Evolutionary conservation across 2,888 invertebrate genomes (phyloP).

Genomic region (Heliconius cydno): DNA sequence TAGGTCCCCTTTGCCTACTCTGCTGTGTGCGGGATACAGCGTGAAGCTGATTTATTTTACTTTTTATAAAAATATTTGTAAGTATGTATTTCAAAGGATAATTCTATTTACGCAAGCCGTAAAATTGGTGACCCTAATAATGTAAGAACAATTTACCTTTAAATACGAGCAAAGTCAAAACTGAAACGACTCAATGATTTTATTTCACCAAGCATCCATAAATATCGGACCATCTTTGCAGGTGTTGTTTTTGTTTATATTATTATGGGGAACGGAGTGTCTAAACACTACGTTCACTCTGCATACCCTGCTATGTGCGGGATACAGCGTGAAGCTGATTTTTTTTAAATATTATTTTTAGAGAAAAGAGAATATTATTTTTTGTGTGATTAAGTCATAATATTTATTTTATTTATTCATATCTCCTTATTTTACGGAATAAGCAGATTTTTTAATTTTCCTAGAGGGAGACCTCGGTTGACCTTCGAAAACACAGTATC

Average conservation of each 20-base stretch:
- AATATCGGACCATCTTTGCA: neutral
- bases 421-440: neutral
- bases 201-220: slow-evolving; percentile 22
- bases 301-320: too few relatives aligned
- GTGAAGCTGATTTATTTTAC: neutral
- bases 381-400: neutral
- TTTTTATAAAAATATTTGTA: neutral
- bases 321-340: too few relatives aligned
- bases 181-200: slow-evolving; percentile 37
- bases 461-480: too few relatives aligned
- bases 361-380: neutral
- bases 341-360: neutral
- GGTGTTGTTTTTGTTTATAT: neutral
- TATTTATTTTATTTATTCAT: neutral
- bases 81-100: neutral
- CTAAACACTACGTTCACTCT: too few relatives aligned
- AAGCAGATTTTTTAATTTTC: neutral
- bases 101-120: slow-evolving; percentile 25
- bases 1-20: too few relatives aligned
- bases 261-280: too few relatives aligned
- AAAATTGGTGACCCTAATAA: slow-evolving; percentile 45
- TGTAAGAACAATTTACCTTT: slow-evolving; percentile 37
- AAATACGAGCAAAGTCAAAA: slow-evolving; percentile 42
- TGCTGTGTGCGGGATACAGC: too few relatives aligned
- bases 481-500: too few relatives aligned